phyloP scores from a whole-genome alignment of 2,797 vertebrate species.

The Cyclura pinguis region DNA sequence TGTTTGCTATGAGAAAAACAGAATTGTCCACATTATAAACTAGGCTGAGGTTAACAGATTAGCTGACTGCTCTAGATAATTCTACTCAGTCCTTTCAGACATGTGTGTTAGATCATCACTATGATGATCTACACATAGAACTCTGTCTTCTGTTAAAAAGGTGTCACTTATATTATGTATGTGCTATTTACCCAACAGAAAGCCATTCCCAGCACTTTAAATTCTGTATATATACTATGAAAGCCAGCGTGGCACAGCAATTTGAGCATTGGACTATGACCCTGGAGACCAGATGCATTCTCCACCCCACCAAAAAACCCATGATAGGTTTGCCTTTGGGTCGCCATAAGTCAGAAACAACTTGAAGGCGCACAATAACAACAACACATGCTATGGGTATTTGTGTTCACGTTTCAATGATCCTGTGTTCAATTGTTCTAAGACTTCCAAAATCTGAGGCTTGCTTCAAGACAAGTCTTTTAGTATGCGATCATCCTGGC shows the following conservation, averaged over 20 bases:
- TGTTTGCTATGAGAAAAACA: slow-evolving; percentile 55
- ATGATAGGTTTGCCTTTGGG: no score
- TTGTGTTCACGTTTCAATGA: no score
- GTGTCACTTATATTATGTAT: not conserved
- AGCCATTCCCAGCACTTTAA: not conserved
- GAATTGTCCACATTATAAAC: slow-evolving; percentile 46
- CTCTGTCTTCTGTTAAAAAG: slow-evolving; percentile 43
- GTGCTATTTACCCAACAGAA: slow-evolving; percentile 5
- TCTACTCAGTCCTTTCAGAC: slow-evolving; percentile 48
- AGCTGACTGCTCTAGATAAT: not conserved
- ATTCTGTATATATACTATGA: not conserved
- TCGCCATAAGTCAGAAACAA: no score
- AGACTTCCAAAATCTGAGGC: not conserved
- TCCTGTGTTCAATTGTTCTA: not conserved
- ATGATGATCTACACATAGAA: rapidly evolving
- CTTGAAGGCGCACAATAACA: no score
- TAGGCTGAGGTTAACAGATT: slow-evolving; percentile 61
- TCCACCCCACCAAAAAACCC: no score
- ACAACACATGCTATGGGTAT: no score
- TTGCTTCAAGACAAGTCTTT: not conserved
- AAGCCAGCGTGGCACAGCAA: no score
- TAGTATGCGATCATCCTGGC: not conserved
- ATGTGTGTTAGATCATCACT: slow-evolving; percentile 39
- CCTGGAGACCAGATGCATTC: no score
- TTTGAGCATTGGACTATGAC: no score